Evolutionary conservation across 2,888 invertebrate species (phyloP).

Genomic region (Hoplodrina ambigua): DNA sequence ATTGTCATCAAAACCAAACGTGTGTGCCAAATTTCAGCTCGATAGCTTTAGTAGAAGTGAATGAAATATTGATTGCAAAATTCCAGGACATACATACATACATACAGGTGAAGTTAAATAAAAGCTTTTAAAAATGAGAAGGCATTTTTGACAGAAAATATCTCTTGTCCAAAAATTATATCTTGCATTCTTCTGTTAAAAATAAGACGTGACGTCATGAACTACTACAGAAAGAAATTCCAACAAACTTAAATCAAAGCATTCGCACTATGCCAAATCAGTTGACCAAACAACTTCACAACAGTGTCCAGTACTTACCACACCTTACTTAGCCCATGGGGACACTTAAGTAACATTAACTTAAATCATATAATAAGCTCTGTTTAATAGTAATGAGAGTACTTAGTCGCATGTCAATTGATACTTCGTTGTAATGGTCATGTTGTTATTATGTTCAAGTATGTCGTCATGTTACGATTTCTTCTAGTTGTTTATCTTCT

Average conservation of each 20-base stretch:
- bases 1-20: no score
- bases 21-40: no score
- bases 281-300: conserved; percentile 29
- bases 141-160: no score
- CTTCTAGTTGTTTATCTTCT: neutral
- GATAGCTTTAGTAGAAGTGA: no score
- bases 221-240: neutral
- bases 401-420: conserved; percentile 51
- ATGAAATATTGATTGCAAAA: no score
- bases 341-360: conserved; percentile 45
- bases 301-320: conserved; percentile 30
- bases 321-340: conserved; percentile 44
- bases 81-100: no score
- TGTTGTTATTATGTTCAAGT: conserved; percentile 29
- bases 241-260: neutral
- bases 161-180: no score
- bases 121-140: no score
- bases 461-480: conserved; percentile 4
- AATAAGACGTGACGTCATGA: neutral
- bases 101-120: no score
- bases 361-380: conserved; percentile 49
- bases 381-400: conserved; percentile 52
- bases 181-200: no score
- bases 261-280: conserved; percentile 17
- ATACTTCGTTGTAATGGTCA: conserved; percentile 27